These are phyloP conservation scores for Sturnus vulgaris DNA, from an alignment of 2,113 vertebrate species.

Conservation along the genomic window DNA sequence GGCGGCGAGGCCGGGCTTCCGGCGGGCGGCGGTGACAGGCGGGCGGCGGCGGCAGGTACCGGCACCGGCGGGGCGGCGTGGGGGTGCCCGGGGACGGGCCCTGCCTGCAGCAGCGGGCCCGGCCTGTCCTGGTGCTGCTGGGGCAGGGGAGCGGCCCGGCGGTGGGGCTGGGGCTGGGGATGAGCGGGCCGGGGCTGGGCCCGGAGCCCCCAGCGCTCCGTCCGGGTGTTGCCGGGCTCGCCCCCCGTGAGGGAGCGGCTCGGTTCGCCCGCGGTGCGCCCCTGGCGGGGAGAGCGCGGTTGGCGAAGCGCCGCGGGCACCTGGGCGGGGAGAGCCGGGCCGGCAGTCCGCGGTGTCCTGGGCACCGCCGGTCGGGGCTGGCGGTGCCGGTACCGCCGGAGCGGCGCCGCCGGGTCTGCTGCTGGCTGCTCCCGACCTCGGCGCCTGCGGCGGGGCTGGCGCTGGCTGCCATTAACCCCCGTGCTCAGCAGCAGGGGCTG, in stretches of 20 bases:
- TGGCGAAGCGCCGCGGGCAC: background rate
- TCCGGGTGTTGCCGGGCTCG: background rate
- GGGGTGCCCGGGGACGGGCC: background rate
- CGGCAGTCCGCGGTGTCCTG: background rate
- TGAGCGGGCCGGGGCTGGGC: background rate
- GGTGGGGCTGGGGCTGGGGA: background rate
- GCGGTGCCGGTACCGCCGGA: background rate
- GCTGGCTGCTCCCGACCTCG: background rate
- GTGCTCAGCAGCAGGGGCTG: background rate
- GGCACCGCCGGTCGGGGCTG: background rate
- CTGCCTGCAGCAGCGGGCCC: background rate
- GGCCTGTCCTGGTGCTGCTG: background rate
- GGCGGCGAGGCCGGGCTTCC: background rate
- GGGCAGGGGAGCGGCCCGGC: background rate
- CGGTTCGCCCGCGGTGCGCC: background rate
- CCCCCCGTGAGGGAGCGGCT: background rate
- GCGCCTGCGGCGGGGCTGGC: background rate
- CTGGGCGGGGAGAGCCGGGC: background rate
- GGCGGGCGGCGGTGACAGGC: no score
- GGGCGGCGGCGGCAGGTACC: conserved; percentile 5
- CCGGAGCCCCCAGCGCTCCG: background rate
- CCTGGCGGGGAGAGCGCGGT: background rate
- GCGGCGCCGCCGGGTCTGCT: background rate
- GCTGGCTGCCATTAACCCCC: background rate
- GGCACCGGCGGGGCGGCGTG: background rate